These are phyloP conservation scores for Homarus gammarus DNA, from an alignment of 2,888 invertebrate genomes.

Conservation along the genomic window DNA sequence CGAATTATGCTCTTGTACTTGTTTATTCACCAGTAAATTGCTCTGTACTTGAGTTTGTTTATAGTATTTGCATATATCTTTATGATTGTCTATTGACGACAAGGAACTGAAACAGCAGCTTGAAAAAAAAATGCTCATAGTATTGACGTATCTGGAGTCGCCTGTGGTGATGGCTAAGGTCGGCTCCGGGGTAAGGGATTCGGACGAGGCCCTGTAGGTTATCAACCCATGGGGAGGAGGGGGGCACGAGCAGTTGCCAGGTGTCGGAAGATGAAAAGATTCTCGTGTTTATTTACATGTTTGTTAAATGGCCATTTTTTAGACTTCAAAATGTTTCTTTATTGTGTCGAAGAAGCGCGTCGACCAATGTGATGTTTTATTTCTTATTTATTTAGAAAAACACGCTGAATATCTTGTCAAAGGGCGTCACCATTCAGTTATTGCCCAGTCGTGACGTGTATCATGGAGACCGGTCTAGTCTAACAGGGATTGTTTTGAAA, in stretches of 20 bases:
- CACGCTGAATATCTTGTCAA: neutral
- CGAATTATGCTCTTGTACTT: too few species aligned
- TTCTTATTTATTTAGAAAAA: constrained; percentile 1
- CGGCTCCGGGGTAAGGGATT: neutral
- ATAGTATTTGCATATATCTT: too few species aligned
- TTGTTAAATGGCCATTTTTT: too few species aligned
- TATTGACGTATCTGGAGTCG: neutral
- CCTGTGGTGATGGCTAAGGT: neutral
- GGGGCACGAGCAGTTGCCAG: constrained; percentile 34
- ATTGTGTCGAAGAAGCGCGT: too few species aligned
- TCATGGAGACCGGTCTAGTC: constrained; percentile 33
- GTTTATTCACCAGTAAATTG: too few species aligned
- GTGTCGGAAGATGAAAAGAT: neutral
- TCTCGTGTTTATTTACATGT: neutral
- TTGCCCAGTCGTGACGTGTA: constrained; percentile 27
- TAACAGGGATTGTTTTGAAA: neutral
- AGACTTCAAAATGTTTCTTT: too few species aligned
- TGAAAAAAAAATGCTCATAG: neutral
- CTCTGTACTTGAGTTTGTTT: too few species aligned
- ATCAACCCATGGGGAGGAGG: constrained; percentile 55
- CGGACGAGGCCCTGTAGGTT: constrained; percentile 59
- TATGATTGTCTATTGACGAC: too few species aligned
- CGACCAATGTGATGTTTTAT: neutral
- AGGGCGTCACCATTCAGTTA: neutral
- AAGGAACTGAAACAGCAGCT: too few species aligned